Base-by-base conservation (phyloP, 2,113 vertebrate genomes). In the Condylura cristata region DNA sequence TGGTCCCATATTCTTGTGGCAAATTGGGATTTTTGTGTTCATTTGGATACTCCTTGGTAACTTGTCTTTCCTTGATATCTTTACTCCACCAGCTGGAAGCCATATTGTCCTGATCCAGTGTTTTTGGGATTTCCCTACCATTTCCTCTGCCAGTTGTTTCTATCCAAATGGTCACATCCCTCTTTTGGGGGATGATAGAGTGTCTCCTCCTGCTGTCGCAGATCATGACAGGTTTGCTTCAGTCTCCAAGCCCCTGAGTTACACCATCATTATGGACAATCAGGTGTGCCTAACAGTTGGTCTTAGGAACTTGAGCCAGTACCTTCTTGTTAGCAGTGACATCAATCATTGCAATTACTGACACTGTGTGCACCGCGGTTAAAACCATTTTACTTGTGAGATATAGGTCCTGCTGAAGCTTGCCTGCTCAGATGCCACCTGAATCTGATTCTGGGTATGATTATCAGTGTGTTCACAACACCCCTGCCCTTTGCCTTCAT, bases 151-250 rank as follows among this genome's bases (percentile, higher is more conserved):
- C 66, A 90, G 48, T 1, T 96, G 74, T 63, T 56, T 92, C 74
- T 51, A 28, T 39, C 53, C 65, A 91, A 34, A 89, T 95, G 58
- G 95, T 68, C 34, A 96, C 24, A 80, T 88, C 63, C 14, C 41
- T 96, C 85, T 92, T 94, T 89, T 78, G 90, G 13, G 76, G 83
- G 20, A 95, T 95, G 37, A 94, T 87, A 37, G 91, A 95, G 16
- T 91, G 44, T 61, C 84, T 97, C 30, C 90, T 96, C 80, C 37
- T 85, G 84, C 48, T 72, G 44, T 88, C 75, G 95, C 93, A 71
- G 85, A n/a, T 85, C 91, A 94, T 78, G 86, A 93, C 20, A 93
- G 46, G 56, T 90, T 95, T 51, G 37, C 83, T 71, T 72, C 81
- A 48, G 75, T 96, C 39, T 96, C 81, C 26, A 97, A 28, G 28